Conservation (phyloP, 2,888 invertebrate species). For the Lobophora halterata region DNA sequence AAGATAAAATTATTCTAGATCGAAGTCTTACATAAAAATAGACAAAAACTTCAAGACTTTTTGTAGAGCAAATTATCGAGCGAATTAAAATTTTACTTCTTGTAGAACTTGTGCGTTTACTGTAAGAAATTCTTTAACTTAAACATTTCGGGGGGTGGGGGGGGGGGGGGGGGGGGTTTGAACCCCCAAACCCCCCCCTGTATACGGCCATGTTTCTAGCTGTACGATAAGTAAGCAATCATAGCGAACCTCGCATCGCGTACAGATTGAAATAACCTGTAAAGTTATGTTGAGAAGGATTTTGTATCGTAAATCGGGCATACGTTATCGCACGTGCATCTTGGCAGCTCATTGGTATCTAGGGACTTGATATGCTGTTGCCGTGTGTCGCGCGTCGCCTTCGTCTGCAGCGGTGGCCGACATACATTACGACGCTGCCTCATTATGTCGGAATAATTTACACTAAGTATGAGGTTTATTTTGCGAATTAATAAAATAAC, state of each 20-base stretch:
- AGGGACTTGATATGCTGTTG: conserved; percentile 59
- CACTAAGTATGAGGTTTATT: conserved; percentile 12
- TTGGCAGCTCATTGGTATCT: conserved; percentile 40
- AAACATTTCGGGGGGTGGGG: too few relatives aligned
- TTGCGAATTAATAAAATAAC: conserved; percentile 1
- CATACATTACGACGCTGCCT: conserved; percentile 48
- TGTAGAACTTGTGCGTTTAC: too few relatives aligned
- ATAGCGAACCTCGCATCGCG: conserved; percentile 17
- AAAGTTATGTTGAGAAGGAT: conserved; percentile 33
- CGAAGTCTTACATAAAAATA: too few relatives aligned
- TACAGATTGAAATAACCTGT: conserved; percentile 24
- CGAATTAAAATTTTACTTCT: too few relatives aligned
- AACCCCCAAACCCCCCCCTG: too few relatives aligned
- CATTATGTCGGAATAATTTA: conserved; percentile 46
- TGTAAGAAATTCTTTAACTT: too few relatives aligned
- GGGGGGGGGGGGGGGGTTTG: too few relatives aligned
- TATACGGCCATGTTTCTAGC: too few relatives aligned
- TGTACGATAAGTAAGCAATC: conserved; percentile 22
- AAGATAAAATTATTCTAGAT: too few relatives aligned
- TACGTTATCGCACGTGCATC: conserved; percentile 68
- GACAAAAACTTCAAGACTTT: too few relatives aligned
- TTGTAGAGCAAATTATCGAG: too few relatives aligned
- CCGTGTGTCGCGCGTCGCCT: conserved; percentile 50
- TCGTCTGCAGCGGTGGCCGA: conserved; percentile 54
- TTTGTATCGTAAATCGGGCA: conserved; percentile 47